Evolutionary conservation across 2,113 vertebrate genomes (phyloP).

Genomic region (Pantherophis guttatus): DNA sequence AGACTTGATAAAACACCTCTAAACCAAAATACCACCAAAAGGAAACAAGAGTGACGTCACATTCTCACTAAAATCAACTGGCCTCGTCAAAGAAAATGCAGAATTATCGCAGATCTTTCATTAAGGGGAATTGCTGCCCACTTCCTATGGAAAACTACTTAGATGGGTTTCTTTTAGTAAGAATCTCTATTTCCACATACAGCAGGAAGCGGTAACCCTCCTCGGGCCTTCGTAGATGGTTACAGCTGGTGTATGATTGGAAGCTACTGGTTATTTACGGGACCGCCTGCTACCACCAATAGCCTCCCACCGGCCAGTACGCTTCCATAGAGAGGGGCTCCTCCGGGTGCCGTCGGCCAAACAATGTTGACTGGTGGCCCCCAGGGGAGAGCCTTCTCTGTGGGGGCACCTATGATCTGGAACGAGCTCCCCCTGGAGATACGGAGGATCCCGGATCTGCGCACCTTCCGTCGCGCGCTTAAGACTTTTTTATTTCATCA

Average conservation of each 20-base stretch:
- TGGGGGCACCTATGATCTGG: too few species aligned
- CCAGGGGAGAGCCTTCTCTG: too few species aligned
- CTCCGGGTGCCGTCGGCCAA: too few species aligned
- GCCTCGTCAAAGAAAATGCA: background rate
- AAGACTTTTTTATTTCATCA: too few species aligned
- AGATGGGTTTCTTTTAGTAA: constrained; percentile 18
- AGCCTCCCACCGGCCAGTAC: too few species aligned
- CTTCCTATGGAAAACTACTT: background rate
- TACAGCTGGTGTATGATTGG: background rate
- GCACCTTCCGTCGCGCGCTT: too few species aligned
- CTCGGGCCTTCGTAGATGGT: background rate
- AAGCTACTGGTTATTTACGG: background rate
- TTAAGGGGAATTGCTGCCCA: background rate
- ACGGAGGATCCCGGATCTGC: too few species aligned
- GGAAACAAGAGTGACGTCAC: too few species aligned
- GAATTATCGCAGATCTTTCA: background rate
- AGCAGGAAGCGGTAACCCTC: background rate
- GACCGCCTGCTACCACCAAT: too few species aligned
- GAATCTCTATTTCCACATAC: constrained; percentile 3
- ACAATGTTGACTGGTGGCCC: too few species aligned
- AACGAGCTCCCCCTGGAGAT: too few species aligned
- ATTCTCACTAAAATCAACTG: background rate
- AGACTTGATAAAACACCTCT: background rate
- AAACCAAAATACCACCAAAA: background rate
- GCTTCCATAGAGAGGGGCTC: too few species aligned